Conservation (phyloP, 2,113 vertebrate species). For the Rhagologus leucostigma region DNA sequence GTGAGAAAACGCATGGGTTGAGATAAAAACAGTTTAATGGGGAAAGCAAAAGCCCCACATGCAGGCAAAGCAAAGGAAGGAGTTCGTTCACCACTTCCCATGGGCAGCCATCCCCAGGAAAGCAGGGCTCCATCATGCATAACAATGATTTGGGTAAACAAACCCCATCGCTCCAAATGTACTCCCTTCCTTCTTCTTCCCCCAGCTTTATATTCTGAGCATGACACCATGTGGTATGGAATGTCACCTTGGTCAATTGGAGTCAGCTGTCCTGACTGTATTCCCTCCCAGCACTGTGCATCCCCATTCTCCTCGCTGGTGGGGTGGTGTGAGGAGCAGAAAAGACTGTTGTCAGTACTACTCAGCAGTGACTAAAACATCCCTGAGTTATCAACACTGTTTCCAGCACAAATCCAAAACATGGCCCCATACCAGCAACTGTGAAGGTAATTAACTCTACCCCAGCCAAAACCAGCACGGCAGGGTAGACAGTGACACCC, state of each 20-base stretch:
- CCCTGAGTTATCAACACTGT: not conserved
- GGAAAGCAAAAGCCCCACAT: not conserved
- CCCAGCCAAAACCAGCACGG: not conserved
- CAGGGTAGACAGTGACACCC: fast-evolving
- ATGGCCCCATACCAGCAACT: not conserved
- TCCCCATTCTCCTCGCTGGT: not conserved
- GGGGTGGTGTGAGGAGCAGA: not conserved
- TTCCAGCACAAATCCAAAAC: not conserved
- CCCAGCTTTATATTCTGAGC: not conserved
- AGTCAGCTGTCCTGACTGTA: not conserved
- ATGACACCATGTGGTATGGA: not conserved
- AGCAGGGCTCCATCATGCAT: not conserved
- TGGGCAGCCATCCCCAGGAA: not conserved
- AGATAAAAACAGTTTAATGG: not conserved
- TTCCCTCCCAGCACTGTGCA: not conserved
- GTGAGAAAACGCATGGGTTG: not conserved
- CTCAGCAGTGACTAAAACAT: not conserved
- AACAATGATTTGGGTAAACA: not conserved
- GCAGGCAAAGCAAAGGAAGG: not conserved
- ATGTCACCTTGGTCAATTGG: not conserved
- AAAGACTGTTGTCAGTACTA: not conserved
- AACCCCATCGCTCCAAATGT: not conserved
- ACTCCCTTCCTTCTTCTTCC: not conserved
- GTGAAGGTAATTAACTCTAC: not conserved
- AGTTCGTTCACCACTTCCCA: not conserved